Evolutionary conservation across 2,113 vertebrate genomes (phyloP).

Genomic region (Limnothrissa miodon): DNA sequence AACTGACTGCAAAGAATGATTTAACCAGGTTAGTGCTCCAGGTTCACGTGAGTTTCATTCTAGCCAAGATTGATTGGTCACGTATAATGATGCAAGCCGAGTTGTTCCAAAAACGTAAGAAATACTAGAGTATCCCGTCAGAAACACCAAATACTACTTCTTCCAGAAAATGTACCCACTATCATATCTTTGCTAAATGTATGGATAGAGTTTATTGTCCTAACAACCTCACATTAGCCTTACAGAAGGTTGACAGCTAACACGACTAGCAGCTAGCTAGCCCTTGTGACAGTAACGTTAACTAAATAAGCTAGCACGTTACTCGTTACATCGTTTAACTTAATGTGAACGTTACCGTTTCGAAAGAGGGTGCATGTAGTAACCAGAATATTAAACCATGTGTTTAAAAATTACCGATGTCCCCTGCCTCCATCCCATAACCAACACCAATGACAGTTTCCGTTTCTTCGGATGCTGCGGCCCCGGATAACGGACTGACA

Average conservation of each 20-base stretch:
- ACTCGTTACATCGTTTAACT: background rate
- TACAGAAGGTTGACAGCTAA: slow-evolving; percentile 8
- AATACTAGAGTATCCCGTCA: too few species aligned
- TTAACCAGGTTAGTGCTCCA: background rate
- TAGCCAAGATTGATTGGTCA: background rate
- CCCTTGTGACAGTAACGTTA: background rate
- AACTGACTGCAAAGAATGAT: background rate
- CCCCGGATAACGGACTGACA: slow-evolving; percentile 66
- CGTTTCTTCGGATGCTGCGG: slow-evolving; percentile 71
- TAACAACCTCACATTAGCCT: background rate
- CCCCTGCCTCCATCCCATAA: slow-evolving; percentile 65
- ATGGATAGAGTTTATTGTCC: background rate
- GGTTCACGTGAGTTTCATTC: background rate
- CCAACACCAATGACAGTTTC: slow-evolving; percentile 68
- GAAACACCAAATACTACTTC: background rate
- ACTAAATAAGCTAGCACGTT: background rate
- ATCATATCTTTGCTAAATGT: background rate
- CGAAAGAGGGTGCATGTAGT: background rate
- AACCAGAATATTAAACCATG: background rate
- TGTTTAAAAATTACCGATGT: slow-evolving; percentile 61
- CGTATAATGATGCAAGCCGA: background rate
- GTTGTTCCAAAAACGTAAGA: background rate
- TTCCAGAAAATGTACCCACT: background rate
- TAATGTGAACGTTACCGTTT: background rate
- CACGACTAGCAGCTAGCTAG: slow-evolving; percentile 8